Evolutionary conservation across 2,797 vertebrate species (phyloP), one percentile per base, ranked within the genome.

Genomic region (Pipistrellus pygmaeus): DNA sequence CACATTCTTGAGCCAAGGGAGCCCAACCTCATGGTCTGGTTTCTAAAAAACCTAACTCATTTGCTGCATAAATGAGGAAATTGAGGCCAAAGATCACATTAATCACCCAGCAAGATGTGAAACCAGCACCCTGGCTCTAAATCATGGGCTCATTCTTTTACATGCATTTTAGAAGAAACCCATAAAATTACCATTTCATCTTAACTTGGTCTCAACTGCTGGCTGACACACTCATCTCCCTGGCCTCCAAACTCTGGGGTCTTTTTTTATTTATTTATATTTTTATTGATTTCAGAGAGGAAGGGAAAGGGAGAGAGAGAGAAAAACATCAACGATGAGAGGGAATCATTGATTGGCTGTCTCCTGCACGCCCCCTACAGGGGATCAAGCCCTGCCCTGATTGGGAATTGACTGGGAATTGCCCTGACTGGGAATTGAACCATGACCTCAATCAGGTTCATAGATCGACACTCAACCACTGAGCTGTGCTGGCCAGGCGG

Each of bases 91-190:
- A 78, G 9, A 9, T 88, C 51, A 85, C 20, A 51, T 35, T n/a
- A 20, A 81, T 69, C 5, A 55, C 18, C 18, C 51, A 71, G 25
- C 4, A 77, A 90, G 17, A 87, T 55, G 25, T 72, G 46, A 95
- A 92, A 25, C 25, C 44, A 71, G 27, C 21, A 68, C 8, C 3
- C 23, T 71, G 15, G 11, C 75, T 93, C 14, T 25, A 86, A 69
- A 78, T 44, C 48, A 32, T 80, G 60, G n/a, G 27, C 5, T 92
- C 23, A 14, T 81, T 89, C 25, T 86, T 97, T 77, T 82, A 51
- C 12, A 77, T 17, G 25, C 11, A 48, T 72, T 90, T 92, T 72
- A 77, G 41, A 72, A 81, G 46, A 91, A 90, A 90, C 60, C 32
- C 75, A 62, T 62, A 77, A 81, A 91, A 72, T 48, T 15, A 48